Percentiles rank a stretch among this genome's conserved stretches.
Conservation (phyloP, 2,113 vertebrate species). For the Rhinoderma darwinii region DNA sequence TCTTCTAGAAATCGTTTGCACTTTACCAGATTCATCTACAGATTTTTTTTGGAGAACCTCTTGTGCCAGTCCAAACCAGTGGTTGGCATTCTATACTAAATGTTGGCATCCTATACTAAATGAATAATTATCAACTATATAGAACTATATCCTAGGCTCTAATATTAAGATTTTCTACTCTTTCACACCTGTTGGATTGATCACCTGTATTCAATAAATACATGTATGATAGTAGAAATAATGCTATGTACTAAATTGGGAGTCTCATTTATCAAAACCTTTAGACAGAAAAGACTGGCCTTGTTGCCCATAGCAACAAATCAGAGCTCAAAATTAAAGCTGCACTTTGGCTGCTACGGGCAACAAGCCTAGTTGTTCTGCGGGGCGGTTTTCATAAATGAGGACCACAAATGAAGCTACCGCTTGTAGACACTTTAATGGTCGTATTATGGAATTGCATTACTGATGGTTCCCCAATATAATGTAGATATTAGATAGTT, state of each 20-base stretch:
- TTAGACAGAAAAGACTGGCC: not conserved
- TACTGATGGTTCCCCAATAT: too few species aligned
- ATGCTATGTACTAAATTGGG: not conserved
- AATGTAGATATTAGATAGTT: too few species aligned
- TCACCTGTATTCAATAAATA: not conserved
- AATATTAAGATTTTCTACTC: not conserved
- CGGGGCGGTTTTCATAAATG: too few species aligned
- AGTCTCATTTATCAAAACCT: not conserved
- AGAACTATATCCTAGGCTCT: not conserved
- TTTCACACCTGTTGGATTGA: not conserved
- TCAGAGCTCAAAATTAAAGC: not conserved
- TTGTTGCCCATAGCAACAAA: too few species aligned
- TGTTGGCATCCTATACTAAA: not conserved
- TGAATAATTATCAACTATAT: not conserved
- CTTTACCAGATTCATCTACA: not conserved
- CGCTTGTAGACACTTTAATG: not conserved
- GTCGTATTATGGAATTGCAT: too few species aligned
- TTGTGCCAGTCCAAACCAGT: not conserved
- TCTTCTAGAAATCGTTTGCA: not conserved
- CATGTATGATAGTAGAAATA: not conserved
- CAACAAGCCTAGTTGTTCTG: not conserved
- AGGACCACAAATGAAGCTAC: not conserved
- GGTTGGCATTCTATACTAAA: not conserved
- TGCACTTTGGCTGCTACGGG: not conserved
- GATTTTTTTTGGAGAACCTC: not conserved